Base-by-base conservation (phyloP, 1,140 invertebrate genomes). In the Rhagoletis zephyria region DNA sequence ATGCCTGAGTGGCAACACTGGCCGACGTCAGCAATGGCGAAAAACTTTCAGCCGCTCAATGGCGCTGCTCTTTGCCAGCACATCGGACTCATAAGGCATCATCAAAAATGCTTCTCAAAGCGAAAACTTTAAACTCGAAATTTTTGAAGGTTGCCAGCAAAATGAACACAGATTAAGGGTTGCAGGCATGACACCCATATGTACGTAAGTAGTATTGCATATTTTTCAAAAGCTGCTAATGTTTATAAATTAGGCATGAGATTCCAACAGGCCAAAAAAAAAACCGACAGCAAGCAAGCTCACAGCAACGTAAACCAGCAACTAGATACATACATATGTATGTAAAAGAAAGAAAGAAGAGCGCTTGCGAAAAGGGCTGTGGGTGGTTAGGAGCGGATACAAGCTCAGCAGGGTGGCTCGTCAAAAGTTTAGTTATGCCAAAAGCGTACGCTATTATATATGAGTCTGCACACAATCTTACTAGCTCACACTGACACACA, bases 221-320 rank as follows among this genome's bases (percentile, higher is more conserved):
- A 81, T 59, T 81, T 51, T 81, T 81, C 74, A 59, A 19, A 81
- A 81, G 12, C 74, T 81, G 74, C 74, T 81, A 81, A 81, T 81
- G 48, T 81, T 81, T 81, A 81, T 59, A 81, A 81, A 81, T 81
- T 81, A 81, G 30, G 74, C 74, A 81, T 51, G 16, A 81, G 74
- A 81, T 51, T 9, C 4, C 48, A 74, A 67, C 61, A 63, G 16
- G 16, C 4, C 61, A 63, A 12, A 12, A 63, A 63, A 81, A 56
- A 56, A n/a, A 74, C 9, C 14, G 56, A 51, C 6, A 81, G 45
- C 9, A 81, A 12, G 30, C 45, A 59, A 56, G 7, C 3, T 12
- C 5, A 16, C n/a, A 81, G 14, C 14, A 59, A 56, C 2, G 7
- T 56, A n/a, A 56, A 19, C n/a, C 19, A 51, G 19, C 48, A 56